A percentile compares a stretch with the other conserved stretches of the same genome.
phyloP scores from a whole-genome alignment of 2,888 invertebrate genomes.

The Pristionchus fissidentatus region DNA sequence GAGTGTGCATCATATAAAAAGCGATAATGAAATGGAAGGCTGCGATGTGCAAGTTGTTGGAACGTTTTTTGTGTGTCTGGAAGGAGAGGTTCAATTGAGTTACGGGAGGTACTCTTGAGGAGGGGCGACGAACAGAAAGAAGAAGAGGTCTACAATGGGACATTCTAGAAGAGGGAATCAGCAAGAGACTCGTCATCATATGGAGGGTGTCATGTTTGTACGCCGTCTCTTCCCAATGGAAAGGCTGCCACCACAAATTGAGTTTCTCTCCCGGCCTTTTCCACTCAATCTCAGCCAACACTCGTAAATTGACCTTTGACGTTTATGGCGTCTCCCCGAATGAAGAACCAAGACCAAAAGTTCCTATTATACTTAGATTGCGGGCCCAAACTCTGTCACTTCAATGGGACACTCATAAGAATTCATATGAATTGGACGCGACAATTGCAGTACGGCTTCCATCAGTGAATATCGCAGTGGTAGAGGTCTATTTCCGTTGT shows the following conservation, averaged over 20 bases:
- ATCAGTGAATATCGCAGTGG: too few relatives aligned
- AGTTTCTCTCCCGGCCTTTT: not conserved
- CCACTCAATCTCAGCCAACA: not conserved
- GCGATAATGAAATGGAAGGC: not conserved
- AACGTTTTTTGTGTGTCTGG: too few relatives aligned
- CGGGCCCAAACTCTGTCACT: not conserved
- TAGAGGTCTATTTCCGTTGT: constrained; percentile 20
- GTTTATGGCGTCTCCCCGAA: not conserved
- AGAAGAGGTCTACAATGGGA: too few relatives aligned
- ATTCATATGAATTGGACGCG: constrained; percentile 7
- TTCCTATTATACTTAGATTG: constrained; percentile 20
- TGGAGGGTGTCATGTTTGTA: too few relatives aligned
- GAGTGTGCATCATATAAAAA: not conserved
- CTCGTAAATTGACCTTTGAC: constrained; percentile 28
- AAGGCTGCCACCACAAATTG: constrained; percentile 9
- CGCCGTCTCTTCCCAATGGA: too few relatives aligned
- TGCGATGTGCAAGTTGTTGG: not conserved
- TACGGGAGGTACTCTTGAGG: not conserved
- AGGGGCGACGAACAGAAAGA: not conserved
- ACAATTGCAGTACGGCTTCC: too few relatives aligned
- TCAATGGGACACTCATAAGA: not conserved
- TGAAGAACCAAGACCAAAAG: too few relatives aligned
- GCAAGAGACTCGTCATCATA: too few relatives aligned
- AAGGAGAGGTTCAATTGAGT: too few relatives aligned
- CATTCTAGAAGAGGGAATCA: too few relatives aligned